A percentile compares a stretch with the other conserved stretches of the same genome.
These are phyloP conservation scores for Lithodes maja DNA, from an alignment of 2,888 invertebrate species.

Conservation along the genomic window DNA sequence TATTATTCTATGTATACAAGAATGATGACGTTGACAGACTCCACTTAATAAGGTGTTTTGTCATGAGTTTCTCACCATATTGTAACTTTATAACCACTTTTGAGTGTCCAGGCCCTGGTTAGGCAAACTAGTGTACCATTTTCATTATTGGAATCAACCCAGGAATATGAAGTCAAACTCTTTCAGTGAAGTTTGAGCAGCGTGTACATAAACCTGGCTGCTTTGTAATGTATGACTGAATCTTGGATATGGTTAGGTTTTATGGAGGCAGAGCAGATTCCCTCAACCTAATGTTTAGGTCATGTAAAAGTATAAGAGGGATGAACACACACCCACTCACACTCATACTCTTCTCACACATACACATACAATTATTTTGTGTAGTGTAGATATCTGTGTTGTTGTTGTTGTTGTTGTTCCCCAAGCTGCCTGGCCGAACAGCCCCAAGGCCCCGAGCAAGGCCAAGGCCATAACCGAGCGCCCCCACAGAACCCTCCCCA, in stretches of 20 bases:
- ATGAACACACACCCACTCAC: neutral
- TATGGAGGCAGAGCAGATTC: conserved; percentile 1
- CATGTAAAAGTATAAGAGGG: neutral
- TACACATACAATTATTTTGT: neutral
- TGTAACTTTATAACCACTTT: too few relatives aligned
- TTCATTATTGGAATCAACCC: neutral
- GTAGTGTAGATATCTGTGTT: neutral
- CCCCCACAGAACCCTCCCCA: too few relatives aligned
- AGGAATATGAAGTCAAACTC: neutral
- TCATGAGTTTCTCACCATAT: too few relatives aligned
- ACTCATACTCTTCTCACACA: neutral
- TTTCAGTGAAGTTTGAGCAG: neutral
- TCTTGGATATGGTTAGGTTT: neutral
- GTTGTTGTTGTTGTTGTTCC: neutral
- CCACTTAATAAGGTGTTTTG: neutral
- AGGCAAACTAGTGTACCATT: too few relatives aligned
- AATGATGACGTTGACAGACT: neutral
- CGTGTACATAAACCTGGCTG: neutral
- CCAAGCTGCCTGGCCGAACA: too few relatives aligned
- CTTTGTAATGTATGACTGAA: neutral
- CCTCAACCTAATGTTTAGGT: neutral
- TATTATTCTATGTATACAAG: neutral
- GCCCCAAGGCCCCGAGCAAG: too few relatives aligned
- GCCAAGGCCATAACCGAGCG: too few relatives aligned
- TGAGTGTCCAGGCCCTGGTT: too few relatives aligned